Conservation (phyloP, 2,113 vertebrate species). For the Hypanus sabinus region DNA sequence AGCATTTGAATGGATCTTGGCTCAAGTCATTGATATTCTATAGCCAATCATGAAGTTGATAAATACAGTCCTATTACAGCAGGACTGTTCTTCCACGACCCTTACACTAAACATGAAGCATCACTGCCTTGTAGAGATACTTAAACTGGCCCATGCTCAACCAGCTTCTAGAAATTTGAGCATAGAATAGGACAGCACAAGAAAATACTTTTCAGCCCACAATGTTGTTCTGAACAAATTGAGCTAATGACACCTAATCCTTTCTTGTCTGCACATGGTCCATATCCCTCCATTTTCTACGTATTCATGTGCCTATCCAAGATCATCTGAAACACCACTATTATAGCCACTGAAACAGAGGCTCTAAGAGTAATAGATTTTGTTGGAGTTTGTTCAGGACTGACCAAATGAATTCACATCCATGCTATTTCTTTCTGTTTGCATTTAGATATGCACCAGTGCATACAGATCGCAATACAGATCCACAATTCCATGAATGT, state of each 20-base stretch:
- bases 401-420: neutral
- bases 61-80: no score
- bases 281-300: no score
- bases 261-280: no score
- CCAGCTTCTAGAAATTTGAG: no score
- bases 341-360: neutral
- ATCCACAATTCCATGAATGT: no score
- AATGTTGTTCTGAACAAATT: no score
- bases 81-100: neutral
- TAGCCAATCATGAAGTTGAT: neutral
- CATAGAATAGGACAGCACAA: no score
- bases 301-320: no score
- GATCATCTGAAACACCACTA: no score
- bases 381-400: neutral
- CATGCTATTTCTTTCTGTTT: neutral
- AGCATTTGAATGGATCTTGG: neutral
- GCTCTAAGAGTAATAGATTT: neutral
- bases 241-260: no score
- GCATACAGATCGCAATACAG: no score
- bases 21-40: neutral
- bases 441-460: neutral
- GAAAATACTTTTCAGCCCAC: no score
- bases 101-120: neutral
- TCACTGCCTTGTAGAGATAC: neutral
- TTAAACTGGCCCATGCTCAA: neutral